phyloP scores from a whole-genome alignment of 2,113 vertebrate genomes.

The Ceyx margarethae region DNA sequence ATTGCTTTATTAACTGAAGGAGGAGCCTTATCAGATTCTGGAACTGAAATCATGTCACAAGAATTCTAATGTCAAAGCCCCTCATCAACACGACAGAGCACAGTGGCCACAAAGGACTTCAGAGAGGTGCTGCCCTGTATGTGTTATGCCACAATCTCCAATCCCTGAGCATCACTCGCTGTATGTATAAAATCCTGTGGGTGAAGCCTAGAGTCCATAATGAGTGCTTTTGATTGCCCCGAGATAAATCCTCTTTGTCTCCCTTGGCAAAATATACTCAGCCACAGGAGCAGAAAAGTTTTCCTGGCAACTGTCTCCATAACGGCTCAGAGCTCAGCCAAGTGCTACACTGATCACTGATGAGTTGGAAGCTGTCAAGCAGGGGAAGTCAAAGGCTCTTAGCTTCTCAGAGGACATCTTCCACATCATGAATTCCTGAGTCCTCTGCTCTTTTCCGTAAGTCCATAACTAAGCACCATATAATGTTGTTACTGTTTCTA shows the following conservation, averaged over 20 bases:
- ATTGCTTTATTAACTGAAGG: not conserved
- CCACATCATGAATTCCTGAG: not conserved
- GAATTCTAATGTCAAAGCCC: not conserved
- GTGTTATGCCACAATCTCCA: not conserved
- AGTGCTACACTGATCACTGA: not conserved
- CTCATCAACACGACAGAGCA: fast-evolving
- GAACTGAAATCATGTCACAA: not conserved
- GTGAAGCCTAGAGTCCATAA: not conserved
- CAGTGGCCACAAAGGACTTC: not conserved
- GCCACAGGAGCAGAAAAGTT: not conserved
- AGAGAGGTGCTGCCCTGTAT: not conserved
- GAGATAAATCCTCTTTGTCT: not conserved
- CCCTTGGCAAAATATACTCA: not conserved
- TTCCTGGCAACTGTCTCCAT: not conserved
- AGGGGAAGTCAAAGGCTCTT: not conserved
- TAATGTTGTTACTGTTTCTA: not conserved
- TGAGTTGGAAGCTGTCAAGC: not conserved
- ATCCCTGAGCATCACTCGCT: not conserved
- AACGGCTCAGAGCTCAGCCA: not conserved
- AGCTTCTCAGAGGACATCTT: not conserved
- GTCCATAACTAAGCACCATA: not conserved
- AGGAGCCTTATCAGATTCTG: not conserved
- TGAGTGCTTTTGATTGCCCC: not conserved
- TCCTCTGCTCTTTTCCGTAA: not conserved
- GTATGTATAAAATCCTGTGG: not conserved